phyloP scores from a whole-genome alignment of 2,888 invertebrate species.

The Meliscaeva auricollis region DNA sequence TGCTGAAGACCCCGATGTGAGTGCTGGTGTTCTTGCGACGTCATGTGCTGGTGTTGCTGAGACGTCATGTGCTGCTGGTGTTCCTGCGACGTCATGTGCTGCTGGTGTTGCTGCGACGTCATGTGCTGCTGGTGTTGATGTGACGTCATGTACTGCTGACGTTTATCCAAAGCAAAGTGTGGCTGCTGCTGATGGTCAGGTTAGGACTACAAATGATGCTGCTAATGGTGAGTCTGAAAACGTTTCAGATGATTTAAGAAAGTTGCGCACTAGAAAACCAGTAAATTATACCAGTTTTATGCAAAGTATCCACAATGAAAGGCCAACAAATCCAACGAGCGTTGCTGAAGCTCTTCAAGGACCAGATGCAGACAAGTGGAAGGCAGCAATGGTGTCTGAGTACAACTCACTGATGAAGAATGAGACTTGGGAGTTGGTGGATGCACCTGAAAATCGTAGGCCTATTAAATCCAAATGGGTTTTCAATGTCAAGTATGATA shows the following conservation, averaged over 20 bases:
- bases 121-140: background rate
- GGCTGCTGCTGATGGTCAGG: background rate
- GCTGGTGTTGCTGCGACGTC: too few relatives aligned
- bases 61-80: too few relatives aligned
- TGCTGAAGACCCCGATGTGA: too few relatives aligned
- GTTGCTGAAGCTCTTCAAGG: slow-evolving; percentile 12
- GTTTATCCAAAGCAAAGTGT: too few relatives aligned
- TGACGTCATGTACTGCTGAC: background rate
- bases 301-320: background rate
- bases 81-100: too few relatives aligned
- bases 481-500: too few relatives aligned
- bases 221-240: background rate
- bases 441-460: slow-evolving; percentile 32
- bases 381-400: slow-evolving; percentile 76
- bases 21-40: too few relatives aligned
- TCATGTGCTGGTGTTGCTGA: too few relatives aligned
- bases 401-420: slow-evolving; percentile 73
- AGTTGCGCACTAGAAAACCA: slow-evolving; percentile 8
- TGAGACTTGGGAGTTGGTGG: slow-evolving; percentile 66
- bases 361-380: slow-evolving; percentile 40
- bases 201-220: background rate
- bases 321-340: background rate
- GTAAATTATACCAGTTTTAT: slow-evolving; percentile 8
- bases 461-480: too few relatives aligned
- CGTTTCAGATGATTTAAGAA: too few relatives aligned